phyloP scores from a whole-genome alignment of 2,113 vertebrate genomes.

The Pandion haliaetus region DNA sequence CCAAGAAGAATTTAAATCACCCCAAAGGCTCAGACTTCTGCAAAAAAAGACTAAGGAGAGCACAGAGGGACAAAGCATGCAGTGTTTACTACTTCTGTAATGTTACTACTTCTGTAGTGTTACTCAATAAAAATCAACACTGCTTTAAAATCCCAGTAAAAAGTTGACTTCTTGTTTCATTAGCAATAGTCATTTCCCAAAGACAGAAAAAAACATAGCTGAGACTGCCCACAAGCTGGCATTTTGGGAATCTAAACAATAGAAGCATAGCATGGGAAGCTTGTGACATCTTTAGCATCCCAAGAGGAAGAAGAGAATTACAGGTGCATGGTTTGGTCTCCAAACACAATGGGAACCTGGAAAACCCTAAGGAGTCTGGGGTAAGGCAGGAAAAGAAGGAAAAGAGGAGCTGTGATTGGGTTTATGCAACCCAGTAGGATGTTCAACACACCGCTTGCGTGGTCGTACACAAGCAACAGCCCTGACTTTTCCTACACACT shows the following conservation, averaged over 20 bases:
- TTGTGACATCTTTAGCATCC: neutral
- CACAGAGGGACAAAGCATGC: neutral
- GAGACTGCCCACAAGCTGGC: neutral
- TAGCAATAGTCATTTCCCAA: neutral
- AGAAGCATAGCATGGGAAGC: neutral
- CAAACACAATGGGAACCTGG: accelerated
- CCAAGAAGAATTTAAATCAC: neutral
- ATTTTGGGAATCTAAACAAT: neutral
- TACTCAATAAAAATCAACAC: neutral
- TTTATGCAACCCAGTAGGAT: neutral
- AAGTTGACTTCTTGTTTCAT: neutral
- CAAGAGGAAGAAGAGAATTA: neutral
- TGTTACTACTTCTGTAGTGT: neutral
- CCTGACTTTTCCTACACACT: neutral
- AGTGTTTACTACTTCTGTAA: neutral
- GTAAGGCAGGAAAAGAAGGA: neutral
- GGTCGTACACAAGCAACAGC: neutral
- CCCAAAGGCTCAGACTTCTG: neutral
- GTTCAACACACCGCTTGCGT: accelerated
- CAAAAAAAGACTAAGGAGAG: neutral
- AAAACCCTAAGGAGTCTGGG: neutral
- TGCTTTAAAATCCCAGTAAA: neutral
- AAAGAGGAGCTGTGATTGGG: neutral
- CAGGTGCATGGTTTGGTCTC: neutral
- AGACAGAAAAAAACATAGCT: neutral